Percentiles rank a stretch among this genome's conserved stretches.
Evolutionary conservation across 1,140 invertebrate species (phyloP).

Genomic region (Parasteatoda tepidariorum): DNA sequence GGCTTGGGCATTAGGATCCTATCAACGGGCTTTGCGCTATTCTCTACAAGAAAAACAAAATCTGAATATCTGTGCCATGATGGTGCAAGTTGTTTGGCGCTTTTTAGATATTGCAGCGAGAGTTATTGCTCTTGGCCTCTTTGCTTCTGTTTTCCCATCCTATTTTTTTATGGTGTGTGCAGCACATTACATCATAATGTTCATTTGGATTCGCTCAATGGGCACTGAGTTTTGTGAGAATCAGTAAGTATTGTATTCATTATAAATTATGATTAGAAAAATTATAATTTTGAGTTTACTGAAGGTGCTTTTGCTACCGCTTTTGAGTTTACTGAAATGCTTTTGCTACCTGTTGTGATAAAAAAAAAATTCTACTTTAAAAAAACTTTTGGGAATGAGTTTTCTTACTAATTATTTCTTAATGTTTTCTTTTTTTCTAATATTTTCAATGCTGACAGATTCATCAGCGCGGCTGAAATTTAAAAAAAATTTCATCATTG

Average conservation of each 20-base stretch:
- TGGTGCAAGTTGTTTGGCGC: conserved; percentile 82
- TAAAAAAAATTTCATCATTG: no score
- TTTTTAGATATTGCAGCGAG: conserved; percentile 80
- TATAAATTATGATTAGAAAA: no score
- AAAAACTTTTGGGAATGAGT: no score
- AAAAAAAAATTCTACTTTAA: no score
- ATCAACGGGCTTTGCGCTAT: conserved; percentile 82
- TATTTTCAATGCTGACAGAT: no score
- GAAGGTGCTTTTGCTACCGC: not conserved
- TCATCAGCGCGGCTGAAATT: no score
- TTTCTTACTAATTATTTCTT: no score
- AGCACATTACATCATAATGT: conserved; percentile 81
- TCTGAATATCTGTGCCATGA: conserved; percentile 75
- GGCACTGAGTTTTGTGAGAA: conserved; percentile 63
- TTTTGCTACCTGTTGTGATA: no score
- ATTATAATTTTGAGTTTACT: not conserved
- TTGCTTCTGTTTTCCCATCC: conserved; percentile 71
- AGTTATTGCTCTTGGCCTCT: conserved; percentile 69
- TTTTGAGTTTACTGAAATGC: no score
- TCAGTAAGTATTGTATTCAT: conserved; percentile 38
- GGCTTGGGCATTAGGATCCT: conserved; percentile 87
- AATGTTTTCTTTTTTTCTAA: no score
- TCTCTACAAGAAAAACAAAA: conserved; percentile 79
- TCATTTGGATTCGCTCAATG: conserved; percentile 73
- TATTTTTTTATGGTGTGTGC: conserved; percentile 74